phyloP scores from a whole-genome alignment of 2,888 invertebrate species.

The Lymantria dispar region DNA sequence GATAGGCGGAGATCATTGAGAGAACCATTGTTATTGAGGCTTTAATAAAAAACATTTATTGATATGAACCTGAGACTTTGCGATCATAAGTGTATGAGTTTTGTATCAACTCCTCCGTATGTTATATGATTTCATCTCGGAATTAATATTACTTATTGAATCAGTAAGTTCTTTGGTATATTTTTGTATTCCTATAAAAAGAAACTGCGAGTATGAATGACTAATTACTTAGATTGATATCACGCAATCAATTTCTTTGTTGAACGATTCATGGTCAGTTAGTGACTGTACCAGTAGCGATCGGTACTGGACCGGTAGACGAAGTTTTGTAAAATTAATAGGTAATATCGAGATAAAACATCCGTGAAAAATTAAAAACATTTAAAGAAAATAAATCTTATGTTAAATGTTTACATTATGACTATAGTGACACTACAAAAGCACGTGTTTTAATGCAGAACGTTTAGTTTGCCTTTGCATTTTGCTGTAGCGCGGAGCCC shows the following conservation, averaged over 20 bases:
- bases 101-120: no score
- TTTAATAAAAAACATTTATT: no score
- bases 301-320: neutral
- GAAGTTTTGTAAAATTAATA: neutral
- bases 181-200: no score
- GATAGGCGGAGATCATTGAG: no score
- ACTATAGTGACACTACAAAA: constrained; percentile 58
- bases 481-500: constrained; percentile 35
- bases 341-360: neutral
- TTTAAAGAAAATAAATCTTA: no score
- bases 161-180: no score
- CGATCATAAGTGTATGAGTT: no score
- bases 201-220: no score
- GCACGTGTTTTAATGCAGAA: constrained; percentile 54
- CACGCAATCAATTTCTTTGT: neutral
- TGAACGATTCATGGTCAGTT: constrained; percentile 1
- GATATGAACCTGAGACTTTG: no score
- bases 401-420: constrained; percentile 6
- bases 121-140: no score
- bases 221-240: neutral
- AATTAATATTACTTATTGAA: no score
- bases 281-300: neutral
- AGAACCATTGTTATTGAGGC: no score
- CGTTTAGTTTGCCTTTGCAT: constrained; percentile 51
- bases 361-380: neutral